Conservation (phyloP, 1,140 invertebrate species). For the Drosophila ambigua region DNA sequence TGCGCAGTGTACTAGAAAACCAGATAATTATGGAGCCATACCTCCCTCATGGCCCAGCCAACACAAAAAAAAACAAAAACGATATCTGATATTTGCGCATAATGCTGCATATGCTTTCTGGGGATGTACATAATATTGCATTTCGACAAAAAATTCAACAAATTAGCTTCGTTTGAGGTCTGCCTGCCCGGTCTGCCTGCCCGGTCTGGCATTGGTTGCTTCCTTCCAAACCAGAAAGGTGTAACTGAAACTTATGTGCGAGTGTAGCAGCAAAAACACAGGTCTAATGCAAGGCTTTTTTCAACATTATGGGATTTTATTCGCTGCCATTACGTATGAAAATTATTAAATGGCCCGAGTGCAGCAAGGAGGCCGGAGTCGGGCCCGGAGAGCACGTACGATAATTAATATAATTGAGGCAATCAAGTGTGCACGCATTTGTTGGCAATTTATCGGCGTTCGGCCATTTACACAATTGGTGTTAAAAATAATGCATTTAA, state of each 20-base stretch:
- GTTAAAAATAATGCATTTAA: constrained; percentile 79
- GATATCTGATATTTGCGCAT: constrained; percentile 8
- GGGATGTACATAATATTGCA: neutral
- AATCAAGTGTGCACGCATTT: constrained; percentile 66
- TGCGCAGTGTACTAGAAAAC: constrained; percentile 16
- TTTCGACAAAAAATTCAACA: constrained; percentile 8
- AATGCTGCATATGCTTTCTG: constrained; percentile 13
- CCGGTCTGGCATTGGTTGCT: neutral
- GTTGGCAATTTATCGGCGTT: constrained; percentile 65
- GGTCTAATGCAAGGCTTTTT: constrained; percentile 4
- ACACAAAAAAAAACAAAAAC: neutral
- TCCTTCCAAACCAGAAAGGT: too few relatives aligned
- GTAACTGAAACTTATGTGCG: neutral
- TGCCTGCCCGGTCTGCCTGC: neutral
- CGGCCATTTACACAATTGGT: constrained; percentile 61
- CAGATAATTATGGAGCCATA: constrained; percentile 15
- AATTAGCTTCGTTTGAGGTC: constrained; percentile 36
- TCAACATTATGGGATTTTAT: constrained; percentile 32
- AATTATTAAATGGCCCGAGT: constrained; percentile 45
- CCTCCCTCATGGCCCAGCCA: neutral
- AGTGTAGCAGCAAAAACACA: neutral
- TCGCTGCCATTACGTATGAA: constrained; percentile 22
- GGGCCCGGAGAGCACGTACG: constrained; percentile 53
- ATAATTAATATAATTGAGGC: constrained; percentile 73
- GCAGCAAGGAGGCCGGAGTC: constrained; percentile 1